Evolutionary conservation across 2,797 vertebrate genomes (phyloP).

Genomic region (Astyanax mexicanus): DNA sequence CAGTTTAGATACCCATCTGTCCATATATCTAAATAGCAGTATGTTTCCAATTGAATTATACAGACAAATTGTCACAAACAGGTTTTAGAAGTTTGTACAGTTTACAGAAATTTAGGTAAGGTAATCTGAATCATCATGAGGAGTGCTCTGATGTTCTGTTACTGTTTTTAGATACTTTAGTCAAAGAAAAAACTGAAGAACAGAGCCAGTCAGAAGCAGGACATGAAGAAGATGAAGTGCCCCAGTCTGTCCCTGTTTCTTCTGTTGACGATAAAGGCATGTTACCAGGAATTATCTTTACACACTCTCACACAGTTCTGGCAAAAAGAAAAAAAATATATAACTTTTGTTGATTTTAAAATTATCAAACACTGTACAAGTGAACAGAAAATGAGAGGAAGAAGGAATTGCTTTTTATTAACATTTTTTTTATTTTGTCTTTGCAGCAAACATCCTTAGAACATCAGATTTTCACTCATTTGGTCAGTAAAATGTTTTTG

Average conservation of each 20-base stretch:
- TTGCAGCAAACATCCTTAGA: conserved; percentile 14
- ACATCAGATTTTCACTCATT: conserved; percentile 38
- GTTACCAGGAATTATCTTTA: neutral
- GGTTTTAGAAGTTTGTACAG: neutral
- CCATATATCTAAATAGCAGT: too few relatives aligned
- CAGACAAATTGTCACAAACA: too few relatives aligned
- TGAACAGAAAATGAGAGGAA: neutral
- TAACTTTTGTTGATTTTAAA: neutral
- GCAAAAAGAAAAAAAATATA: neutral
- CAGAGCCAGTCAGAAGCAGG: neutral
- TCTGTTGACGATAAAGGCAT: conserved; percentile 31
- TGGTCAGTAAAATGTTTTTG: conserved; percentile 41
- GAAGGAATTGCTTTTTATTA: too few relatives aligned
- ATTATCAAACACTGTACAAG: neutral
- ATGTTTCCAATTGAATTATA: too few relatives aligned
- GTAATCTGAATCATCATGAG: neutral
- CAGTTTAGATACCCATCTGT: too few relatives aligned
- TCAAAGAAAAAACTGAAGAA: neutral
- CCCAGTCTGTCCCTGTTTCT: neutral
- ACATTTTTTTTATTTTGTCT: neutral
- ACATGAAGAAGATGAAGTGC: conserved; percentile 20
- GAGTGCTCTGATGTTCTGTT: neutral
- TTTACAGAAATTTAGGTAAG: neutral
- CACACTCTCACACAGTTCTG: neutral
- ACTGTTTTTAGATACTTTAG: neutral